These are phyloP conservation scores for Melolontha melolontha DNA, from an alignment of 2,888 invertebrate genomes.

Conservation along the genomic window DNA sequence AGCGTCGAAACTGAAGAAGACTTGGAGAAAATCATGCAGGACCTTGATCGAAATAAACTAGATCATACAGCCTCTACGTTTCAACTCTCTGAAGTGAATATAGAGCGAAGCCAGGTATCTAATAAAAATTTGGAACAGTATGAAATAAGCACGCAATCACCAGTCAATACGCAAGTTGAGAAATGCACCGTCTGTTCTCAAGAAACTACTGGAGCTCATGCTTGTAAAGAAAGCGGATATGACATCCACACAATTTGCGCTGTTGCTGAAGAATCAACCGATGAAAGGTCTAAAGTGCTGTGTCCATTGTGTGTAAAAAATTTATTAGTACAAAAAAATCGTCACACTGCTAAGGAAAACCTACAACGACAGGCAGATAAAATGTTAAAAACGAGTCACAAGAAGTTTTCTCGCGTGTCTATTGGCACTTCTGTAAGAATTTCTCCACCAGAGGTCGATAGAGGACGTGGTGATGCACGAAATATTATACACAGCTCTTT, in stretches of 20 bases:
- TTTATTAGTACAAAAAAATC: slow-evolving; percentile 20
- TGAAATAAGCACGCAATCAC: neutral
- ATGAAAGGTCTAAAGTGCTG: slow-evolving; percentile 8
- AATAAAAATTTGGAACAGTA: too few species aligned
- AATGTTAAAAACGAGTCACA: slow-evolving; percentile 9
- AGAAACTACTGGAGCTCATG: slow-evolving; percentile 28
- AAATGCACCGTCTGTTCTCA: slow-evolving; percentile 14
- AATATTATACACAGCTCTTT: too few species aligned
- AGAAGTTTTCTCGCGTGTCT: slow-evolving; percentile 19
- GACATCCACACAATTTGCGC: slow-evolving; percentile 19
- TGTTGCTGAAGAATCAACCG: slow-evolving; percentile 23
- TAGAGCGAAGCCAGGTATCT: too few species aligned
- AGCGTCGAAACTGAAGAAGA: too few species aligned
- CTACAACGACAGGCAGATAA: slow-evolving; percentile 13
- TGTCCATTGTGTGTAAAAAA: neutral
- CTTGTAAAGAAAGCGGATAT: slow-evolving; percentile 21
- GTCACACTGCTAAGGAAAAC: slow-evolving; percentile 24
- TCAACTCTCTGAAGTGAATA: too few species aligned
- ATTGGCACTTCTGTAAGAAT: slow-evolving; percentile 20
- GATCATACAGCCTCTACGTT: too few species aligned
- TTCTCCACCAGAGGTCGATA: too few species aligned
- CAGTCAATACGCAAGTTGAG: slow-evolving; percentile 7
- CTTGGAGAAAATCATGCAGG: too few species aligned
- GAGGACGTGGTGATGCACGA: too few species aligned
- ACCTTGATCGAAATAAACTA: too few species aligned